Conservation (phyloP, 2,888 invertebrate species). For the Ophonus ardosiacus region DNA sequence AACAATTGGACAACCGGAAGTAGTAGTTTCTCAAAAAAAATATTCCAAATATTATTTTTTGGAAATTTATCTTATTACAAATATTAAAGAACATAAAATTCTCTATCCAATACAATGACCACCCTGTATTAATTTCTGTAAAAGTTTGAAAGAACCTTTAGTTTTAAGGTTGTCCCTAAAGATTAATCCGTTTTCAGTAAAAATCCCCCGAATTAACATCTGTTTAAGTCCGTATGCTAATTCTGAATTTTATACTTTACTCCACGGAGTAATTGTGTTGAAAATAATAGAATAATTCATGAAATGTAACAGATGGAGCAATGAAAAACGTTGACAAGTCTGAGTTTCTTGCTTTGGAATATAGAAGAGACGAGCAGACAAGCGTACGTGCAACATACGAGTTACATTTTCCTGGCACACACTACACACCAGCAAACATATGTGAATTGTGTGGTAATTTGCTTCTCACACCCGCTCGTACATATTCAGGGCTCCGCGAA, state of each 20-base stretch:
- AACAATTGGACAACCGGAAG: no score
- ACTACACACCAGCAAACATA: not conserved
- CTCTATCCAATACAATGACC: no score
- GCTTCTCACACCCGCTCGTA: slow-evolving; percentile 52
- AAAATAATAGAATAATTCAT: slow-evolving; percentile 54
- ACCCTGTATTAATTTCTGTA: no score
- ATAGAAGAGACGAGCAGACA: not conserved
- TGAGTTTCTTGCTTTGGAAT: slow-evolving; percentile 22
- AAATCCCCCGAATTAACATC: slow-evolving; percentile 21
- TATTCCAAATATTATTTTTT: no score
- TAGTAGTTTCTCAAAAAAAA: no score
- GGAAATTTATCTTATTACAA: no score
- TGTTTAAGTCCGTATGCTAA: slow-evolving; percentile 44
- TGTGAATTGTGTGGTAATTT: slow-evolving; percentile 56
- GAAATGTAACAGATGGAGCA: slow-evolving; percentile 47
- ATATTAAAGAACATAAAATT: no score
- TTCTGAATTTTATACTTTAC: slow-evolving; percentile 16
- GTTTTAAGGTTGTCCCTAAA: not conserved
- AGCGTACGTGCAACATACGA: not conserved
- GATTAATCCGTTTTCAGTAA: not conserved
- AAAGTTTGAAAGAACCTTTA: not conserved
- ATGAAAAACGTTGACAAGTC: slow-evolving; percentile 53
- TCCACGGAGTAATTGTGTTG: slow-evolving; percentile 29
- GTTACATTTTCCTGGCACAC: slow-evolving; percentile 43
- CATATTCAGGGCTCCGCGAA: not conserved